Base-by-base conservation (phyloP, 2,888 invertebrate genomes). In the Emmelina monodactyla region DNA sequence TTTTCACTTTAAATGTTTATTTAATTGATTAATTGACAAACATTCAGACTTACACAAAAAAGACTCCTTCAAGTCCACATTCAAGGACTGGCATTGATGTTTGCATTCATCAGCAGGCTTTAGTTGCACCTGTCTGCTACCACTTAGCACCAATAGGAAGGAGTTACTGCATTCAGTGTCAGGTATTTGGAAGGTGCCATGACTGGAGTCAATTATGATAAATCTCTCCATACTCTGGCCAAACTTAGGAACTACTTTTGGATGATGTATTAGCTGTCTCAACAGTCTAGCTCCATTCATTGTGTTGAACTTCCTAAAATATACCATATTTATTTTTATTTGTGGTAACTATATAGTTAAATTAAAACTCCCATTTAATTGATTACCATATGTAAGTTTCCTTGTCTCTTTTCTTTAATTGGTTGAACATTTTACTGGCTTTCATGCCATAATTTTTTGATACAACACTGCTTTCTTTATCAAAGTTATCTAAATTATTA, bases 111-210 rank as follows among this genome's bases (percentile, higher is more conserved):
- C 82, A 25, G 91, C 88, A n/a, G 94, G 92, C 43, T 84, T 76
- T 37, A 94, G 63, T 37, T 88, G 80, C 41, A 94, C 83, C 34
- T 85, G 83, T 51, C 93, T 83, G 34, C 84, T 82, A 9, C 94
- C 94, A 55, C 83, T 84, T 7, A 87, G 85, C 58, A 88, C 88
- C 43, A 88, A 81, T 10, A 92, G 56, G 64, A 91, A 88, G 34
- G 92, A 86, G 63, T 88, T 90, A 47, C 88, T 88, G 57, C 93
- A 93, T 63, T 93, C 92, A 9, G 91, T 88, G 51, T 89, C 86
- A 7, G 93, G 92, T 62, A 93, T 65, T 40, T 70, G 61, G 55
- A 91, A 92, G 15, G 82, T 66, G 14, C 79, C 71, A 35, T 89
- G 84, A 53, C 84, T 82, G 22, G 85, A 78, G 48, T 90, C 90